These are phyloP conservation scores for Margaritifera margaritifera DNA, from an alignment of 2,888 invertebrate species.

Conservation along the genomic window DNA sequence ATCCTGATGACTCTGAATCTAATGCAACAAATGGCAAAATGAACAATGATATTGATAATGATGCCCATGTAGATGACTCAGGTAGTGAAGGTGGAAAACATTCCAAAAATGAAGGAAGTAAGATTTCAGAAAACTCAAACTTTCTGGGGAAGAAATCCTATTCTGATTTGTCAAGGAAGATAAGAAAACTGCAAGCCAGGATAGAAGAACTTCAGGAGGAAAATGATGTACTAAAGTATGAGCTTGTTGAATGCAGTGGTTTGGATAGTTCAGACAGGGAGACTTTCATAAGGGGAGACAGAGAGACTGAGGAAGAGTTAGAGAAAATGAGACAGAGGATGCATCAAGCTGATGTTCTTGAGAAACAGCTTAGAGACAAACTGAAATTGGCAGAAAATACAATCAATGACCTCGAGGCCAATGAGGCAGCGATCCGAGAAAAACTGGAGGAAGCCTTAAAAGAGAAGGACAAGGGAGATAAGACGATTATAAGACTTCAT, in stretches of 20 bases:
- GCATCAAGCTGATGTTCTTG: slow-evolving; percentile 49
- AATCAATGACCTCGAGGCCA: slow-evolving; percentile 58
- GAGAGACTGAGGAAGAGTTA: slow-evolving; percentile 55
- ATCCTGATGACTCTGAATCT: background rate
- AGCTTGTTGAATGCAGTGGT: slow-evolving; percentile 33
- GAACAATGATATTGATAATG: too few species aligned
- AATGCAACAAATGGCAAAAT: slow-evolving; percentile 1
- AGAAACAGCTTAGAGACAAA: slow-evolving; percentile 54
- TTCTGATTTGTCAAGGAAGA: slow-evolving; percentile 28
- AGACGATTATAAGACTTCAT: slow-evolving; percentile 49
- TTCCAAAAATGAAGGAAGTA: too few species aligned
- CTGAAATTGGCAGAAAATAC: slow-evolving; percentile 60
- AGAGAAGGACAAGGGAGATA: slow-evolving; percentile 47
- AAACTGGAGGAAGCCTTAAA: slow-evolving; percentile 54
- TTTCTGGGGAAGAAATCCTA: slow-evolving; percentile 1
- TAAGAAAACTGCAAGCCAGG: slow-evolving; percentile 34
- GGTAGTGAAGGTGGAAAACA: too few species aligned
- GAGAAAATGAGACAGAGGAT: slow-evolving; percentile 41
- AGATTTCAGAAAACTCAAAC: too few species aligned
- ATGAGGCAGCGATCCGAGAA: slow-evolving; percentile 53
- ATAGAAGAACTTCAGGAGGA: slow-evolving; percentile 45
- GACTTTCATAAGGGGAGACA: slow-evolving; percentile 26
- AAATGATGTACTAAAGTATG: slow-evolving; percentile 45
- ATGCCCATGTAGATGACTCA: too few species aligned
- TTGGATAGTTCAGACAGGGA: background rate